phyloP scores from a whole-genome alignment of 2,888 invertebrate species.

The Morinoia aosen region DNA sequence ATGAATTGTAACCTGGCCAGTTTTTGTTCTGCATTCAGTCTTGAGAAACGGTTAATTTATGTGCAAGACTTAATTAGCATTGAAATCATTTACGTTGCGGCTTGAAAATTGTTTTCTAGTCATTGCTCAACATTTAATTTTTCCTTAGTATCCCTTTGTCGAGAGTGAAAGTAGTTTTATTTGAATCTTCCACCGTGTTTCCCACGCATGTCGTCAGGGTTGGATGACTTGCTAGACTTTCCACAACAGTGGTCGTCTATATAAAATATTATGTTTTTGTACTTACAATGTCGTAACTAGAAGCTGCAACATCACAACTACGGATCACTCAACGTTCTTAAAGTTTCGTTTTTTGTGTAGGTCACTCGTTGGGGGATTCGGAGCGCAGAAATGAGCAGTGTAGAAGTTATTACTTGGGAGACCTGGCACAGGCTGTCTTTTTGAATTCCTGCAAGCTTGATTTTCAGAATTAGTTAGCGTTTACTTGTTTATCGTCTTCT shows the following conservation, averaged over 20 bases:
- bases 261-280: neutral
- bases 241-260: neutral
- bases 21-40: neutral
- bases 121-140: neutral
- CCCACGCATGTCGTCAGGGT: neutral
- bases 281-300: neutral
- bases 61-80: neutral
- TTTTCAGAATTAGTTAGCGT: too few relatives aligned
- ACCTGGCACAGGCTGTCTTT: too few relatives aligned
- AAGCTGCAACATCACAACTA: neutral
- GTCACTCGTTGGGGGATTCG: neutral
- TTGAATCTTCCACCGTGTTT: neutral
- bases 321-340: neutral
- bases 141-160: neutral
- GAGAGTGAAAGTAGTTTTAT: neutral
- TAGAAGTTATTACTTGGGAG: too few relatives aligned
- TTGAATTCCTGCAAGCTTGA: too few relatives aligned
- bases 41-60: neutral
- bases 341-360: neutral
- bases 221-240: neutral
- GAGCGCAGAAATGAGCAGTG: neutral
- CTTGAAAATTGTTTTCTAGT: neutral
- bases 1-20: neutral
- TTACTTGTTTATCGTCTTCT: too few relatives aligned
- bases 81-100: neutral